Conservation (phyloP, 1,140 invertebrate genomes). For the Drosophila kikkawai region DNA sequence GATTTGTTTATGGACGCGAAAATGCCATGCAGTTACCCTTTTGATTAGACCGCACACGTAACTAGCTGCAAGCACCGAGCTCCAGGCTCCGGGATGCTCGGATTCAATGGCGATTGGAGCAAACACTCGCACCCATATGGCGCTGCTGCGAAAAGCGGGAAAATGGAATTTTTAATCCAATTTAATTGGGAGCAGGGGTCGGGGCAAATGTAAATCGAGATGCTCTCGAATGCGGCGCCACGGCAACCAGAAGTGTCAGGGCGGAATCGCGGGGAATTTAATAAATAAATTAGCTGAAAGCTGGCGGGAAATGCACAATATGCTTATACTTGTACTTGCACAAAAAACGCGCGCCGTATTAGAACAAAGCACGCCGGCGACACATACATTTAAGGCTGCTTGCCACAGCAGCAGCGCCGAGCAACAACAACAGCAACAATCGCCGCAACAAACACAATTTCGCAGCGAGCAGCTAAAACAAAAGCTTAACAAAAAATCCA, state of each 20-base stretch:
- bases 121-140: slow-evolving; percentile 67
- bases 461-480: slow-evolving; percentile 31
- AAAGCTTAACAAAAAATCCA: slow-evolving; percentile 32
- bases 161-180: slow-evolving; percentile 84
- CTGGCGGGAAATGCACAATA: slow-evolving; percentile 49
- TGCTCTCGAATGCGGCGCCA: slow-evolving; percentile 32
- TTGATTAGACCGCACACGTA: slow-evolving; percentile 76
- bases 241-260: slow-evolving; percentile 49
- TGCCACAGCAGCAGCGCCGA: slow-evolving; percentile 38
- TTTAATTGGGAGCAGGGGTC: slow-evolving; percentile 61
- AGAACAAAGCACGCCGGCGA: slow-evolving; percentile 71
- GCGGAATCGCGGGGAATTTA: slow-evolving; percentile 46
- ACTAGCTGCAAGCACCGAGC: slow-evolving; percentile 9
- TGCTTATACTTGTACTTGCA: slow-evolving; percentile 21
- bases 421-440: slow-evolving; percentile 20
- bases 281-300: slow-evolving; percentile 71
- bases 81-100: slow-evolving; percentile 18
- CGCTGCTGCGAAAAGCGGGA: slow-evolving; percentile 47
- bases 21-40: slow-evolving; percentile 66
- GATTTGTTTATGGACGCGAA: slow-evolving; percentile 58
- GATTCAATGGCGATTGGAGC: slow-evolving; percentile 60
- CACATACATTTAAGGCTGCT: slow-evolving; percentile 72
- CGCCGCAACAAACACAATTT: slow-evolving; percentile 48
- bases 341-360: slow-evolving; percentile 42
- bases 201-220: slow-evolving; percentile 36